Base-by-base conservation (phyloP, 2,113 vertebrate genomes). In the Chionomys nivalis region DNA sequence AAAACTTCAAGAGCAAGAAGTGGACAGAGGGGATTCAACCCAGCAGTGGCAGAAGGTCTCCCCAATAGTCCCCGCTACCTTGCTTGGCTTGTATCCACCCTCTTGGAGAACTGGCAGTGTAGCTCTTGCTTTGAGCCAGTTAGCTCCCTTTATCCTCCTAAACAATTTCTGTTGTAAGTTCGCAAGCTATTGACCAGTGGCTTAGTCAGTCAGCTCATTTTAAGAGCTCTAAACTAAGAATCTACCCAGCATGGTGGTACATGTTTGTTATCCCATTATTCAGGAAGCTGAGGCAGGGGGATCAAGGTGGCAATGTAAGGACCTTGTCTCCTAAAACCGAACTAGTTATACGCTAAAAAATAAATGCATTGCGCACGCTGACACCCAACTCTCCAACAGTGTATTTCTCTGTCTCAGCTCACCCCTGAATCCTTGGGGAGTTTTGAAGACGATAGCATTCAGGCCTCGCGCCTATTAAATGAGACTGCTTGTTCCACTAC, bases 1-100 rank as follows among this genome's bases (percentile, higher is more conserved):
- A 88, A 79, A 87, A 77, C 39, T n/a, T n/a, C 42, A 88, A 81
- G 75, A 52, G 58, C 87, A 94, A 61, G 79, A 94, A 82, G 93
- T 58, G 13, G 31, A 26, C 90, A 13, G 47, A 81, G 65, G 9
- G 58, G 21, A 89, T 26, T 86, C 39, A 44, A 9, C 8, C 61
- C 42, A 86, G 28, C 4, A 39, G 26, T 68, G 61, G 39, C 5
- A 65, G 19, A 58, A 55, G 65, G 5, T 36, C 72, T 31, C 7
- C 33, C 70, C 28, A 31, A 7, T 39, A 23, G n/a, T 61, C 72
- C 76, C 52, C 1, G 8, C 33, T 66, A 31, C 61, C 24, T 93
- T 4, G 0, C 14, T 63, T 86, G 36, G 76, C 79, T 95, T 90
- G 42, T 36, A 5, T 78, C 44, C 65, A 3, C 75, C 36, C 44